A percentile compares a stretch with the other conserved stretches of the same genome.
These are phyloP conservation scores for Papilio polyxenes DNA, from an alignment of 1,140 invertebrate species.

Conservation along the genomic window DNA sequence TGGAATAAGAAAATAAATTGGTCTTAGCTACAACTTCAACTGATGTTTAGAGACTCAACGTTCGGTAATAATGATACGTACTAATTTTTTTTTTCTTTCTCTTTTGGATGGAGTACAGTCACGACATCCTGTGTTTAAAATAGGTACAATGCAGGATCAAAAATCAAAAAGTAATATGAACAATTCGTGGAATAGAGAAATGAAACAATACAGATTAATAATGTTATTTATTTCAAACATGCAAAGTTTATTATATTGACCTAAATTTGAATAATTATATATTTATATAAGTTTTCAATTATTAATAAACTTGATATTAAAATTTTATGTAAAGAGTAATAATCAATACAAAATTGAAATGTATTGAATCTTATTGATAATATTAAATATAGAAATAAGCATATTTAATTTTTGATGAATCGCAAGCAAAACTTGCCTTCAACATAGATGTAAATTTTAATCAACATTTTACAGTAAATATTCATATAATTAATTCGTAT, in stretches of 20 bases:
- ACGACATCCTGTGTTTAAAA: too few species aligned
- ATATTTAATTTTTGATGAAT: not conserved
- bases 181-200: not conserved
- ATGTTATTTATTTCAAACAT: conserved; percentile 29
- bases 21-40: too few species aligned
- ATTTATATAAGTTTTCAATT: not conserved
- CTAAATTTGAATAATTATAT: not conserved
- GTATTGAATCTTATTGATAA: not conserved
- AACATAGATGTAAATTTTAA: not conserved
- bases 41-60: too few species aligned
- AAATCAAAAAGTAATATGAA: too few species aligned
- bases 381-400: not conserved
- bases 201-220: conserved; percentile 6
- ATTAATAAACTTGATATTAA: not conserved
- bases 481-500: conserved; percentile 50
- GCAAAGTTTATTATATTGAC: not conserved
- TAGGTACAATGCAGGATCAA: too few species aligned
- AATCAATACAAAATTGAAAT: not conserved
- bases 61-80: too few species aligned
- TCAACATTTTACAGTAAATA: not conserved
- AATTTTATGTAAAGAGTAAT: not conserved
- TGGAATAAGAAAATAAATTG: too few species aligned
- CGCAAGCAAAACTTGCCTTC: not conserved
- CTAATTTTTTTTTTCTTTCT: too few species aligned
- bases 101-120: too few species aligned